phyloP scores from a whole-genome alignment of 2,888 invertebrate genomes.

The Neelides folsomi region DNA sequence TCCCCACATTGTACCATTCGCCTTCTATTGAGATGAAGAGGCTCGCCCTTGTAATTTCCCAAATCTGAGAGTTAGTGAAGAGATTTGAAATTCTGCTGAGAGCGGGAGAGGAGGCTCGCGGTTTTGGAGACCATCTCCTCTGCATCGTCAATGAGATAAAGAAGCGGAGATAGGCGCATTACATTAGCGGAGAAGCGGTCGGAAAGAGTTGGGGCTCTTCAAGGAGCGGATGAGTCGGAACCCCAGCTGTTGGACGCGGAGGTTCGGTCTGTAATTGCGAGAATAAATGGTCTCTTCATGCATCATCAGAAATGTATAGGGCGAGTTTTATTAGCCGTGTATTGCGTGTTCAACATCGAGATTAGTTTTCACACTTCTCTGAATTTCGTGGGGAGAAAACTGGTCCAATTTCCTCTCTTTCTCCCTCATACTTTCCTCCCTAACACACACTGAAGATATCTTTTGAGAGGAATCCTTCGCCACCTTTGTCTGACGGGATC shows the following conservation, averaged over 20 bases:
- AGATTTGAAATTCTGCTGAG: background rate
- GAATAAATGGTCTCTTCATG: constrained; percentile 24
- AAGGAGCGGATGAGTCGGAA: background rate
- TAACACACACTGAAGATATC: too few relatives aligned
- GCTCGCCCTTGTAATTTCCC: too few relatives aligned
- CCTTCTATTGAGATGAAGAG: too few relatives aligned
- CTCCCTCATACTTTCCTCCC: background rate
- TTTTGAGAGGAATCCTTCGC: background rate
- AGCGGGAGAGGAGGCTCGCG: too few relatives aligned
- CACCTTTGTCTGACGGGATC: background rate
- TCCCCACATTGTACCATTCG: too few relatives aligned
- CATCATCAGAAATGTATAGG: constrained; percentile 26
- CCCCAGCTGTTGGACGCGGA: constrained; percentile 7
- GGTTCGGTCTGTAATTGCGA: constrained; percentile 22
- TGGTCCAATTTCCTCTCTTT: background rate
- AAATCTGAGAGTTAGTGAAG: background rate
- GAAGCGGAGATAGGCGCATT: constrained; percentile 2
- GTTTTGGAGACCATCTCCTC: too few relatives aligned
- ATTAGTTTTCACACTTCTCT: constrained; percentile 19
- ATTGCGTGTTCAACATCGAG: constrained; percentile 26
- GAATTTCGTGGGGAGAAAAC: constrained; percentile 1
- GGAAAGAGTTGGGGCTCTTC: background rate
- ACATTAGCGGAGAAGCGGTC: background rate
- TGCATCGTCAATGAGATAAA: background rate
- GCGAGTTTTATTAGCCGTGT: constrained; percentile 23